These are phyloP conservation scores for Macrophya alboannulata DNA, from an alignment of 2,888 invertebrate genomes.

Conservation along the genomic window DNA sequence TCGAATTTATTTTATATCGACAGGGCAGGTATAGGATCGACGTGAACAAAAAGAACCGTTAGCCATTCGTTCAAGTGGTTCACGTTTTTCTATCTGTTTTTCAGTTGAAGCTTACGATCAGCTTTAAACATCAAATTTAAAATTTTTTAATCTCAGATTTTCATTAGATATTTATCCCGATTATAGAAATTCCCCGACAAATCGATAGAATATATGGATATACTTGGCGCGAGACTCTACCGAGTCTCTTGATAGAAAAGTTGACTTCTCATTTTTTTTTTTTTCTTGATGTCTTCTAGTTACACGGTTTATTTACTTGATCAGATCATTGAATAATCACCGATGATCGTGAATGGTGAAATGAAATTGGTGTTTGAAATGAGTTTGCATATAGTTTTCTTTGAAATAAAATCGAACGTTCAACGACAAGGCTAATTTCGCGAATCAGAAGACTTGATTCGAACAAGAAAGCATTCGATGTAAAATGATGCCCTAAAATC, in stretches of 20 bases:
- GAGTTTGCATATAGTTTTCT: not conserved
- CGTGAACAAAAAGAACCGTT: not conserved
- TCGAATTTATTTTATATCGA: not conserved
- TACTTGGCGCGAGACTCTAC: too few species aligned
- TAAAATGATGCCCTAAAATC: not conserved
- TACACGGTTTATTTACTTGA: too few species aligned
- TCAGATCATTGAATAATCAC: too few species aligned
- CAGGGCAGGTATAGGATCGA: not conserved
- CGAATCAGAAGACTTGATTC: not conserved
- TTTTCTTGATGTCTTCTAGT: too few species aligned
- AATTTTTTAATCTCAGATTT: not conserved
- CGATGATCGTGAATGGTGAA: too few species aligned
- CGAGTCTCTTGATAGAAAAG: too few species aligned
- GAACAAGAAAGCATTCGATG: not conserved
- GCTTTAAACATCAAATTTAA: not conserved
- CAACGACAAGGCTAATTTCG: not conserved
- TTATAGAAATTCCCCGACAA: not conserved
- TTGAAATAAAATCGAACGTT: not conserved
- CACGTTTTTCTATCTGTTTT: not conserved
- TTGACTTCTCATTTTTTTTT: too few species aligned
- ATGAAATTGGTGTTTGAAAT: not conserved
- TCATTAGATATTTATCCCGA: not conserved
- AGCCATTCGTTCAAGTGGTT: not conserved
- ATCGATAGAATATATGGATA: not conserved
- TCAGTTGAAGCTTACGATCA: not conserved